Base-by-base conservation (phyloP, 1,140 invertebrate genomes). In the Apis dorsata region DNA sequence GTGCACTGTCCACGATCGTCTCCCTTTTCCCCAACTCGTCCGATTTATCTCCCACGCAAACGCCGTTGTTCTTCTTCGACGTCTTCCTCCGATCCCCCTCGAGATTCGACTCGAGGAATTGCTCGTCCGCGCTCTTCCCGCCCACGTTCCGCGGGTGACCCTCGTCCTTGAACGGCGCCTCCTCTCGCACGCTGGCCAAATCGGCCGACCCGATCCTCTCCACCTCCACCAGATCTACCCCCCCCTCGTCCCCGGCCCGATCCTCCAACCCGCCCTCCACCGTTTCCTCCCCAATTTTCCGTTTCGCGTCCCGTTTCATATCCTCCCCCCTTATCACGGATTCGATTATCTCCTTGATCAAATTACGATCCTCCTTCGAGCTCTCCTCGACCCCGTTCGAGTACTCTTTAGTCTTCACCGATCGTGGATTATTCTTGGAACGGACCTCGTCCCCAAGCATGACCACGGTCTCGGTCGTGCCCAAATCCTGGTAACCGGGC, bases 291-390 rank as follows among this genome's bases (percentile, higher is more conserved):
- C 51, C 21, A 19, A 17, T 62, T n/a, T 34, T 8, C 11, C 21
- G 19, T 12, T 44, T n/a, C 53, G 44, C 44, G 11, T 77, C 65
- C 0, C 80, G 80, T 19, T 81, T 77, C 73, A 34, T 0, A 12
- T 62, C 24, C 0, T 81, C 73, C 0, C 80, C 73, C 3, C 28
- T 44, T 3, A 82, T 69, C 44, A 82, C 74, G 1, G 80, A 82
- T 2, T 65, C 69, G 3, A 82, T 82, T 59, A 82, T 82, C 24
- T 77, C 73, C 10, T 69, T 82, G 13, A 82, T 77, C 21, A 77
- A 60, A 13, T 81, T 13, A 0, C 71, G 21, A 0, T 75, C 28
- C 12, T 53, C 57, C 19, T 28, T 49, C 2, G 55, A 44, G n/a
- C 59, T 21, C 7, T 44, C 51, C 2, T 65, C 24, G 0, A 15